Evolutionary conservation across 2,888 invertebrate species (phyloP).

Genomic region (Homarus gammarus): DNA sequence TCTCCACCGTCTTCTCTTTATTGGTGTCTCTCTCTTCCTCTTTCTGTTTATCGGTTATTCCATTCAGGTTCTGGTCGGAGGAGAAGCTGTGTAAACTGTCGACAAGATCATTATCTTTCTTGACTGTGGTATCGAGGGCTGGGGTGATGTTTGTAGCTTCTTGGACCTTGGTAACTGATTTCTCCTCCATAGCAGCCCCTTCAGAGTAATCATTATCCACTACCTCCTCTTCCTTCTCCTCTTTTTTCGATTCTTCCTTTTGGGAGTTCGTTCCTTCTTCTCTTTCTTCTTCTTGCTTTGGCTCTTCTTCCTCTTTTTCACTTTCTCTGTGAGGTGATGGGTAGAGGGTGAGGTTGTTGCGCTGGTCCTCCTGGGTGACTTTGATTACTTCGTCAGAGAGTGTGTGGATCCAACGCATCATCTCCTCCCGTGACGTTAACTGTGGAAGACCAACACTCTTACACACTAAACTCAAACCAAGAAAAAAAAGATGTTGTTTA

Average conservation of each 20-base stretch:
- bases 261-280: background rate
- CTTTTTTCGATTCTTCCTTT: background rate
- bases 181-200: background rate
- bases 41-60: conserved; percentile 10
- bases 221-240: background rate
- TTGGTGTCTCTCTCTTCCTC: background rate
- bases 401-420: conserved; percentile 54
- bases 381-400: conserved; percentile 57
- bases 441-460: too few relatives aligned
- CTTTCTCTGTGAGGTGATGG: conserved; percentile 24
- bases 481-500: too few relatives aligned
- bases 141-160: background rate
- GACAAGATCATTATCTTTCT: background rate
- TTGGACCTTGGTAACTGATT: background rate
- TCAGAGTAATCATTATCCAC: background rate
- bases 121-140: background rate
- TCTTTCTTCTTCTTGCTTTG: background rate
- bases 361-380: conserved; percentile 50
- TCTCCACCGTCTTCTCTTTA: too few relatives aligned
- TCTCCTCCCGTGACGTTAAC: conserved; percentile 52
- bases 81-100: background rate
- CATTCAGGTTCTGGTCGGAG: conserved; percentile 7
- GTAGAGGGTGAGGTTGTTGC: conserved; percentile 44
- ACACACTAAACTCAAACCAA: background rate
- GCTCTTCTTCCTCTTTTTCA: conserved; percentile 8